phyloP scores from a whole-genome alignment of 2,888 invertebrate genomes.

The Acrocera orbiculus region DNA sequence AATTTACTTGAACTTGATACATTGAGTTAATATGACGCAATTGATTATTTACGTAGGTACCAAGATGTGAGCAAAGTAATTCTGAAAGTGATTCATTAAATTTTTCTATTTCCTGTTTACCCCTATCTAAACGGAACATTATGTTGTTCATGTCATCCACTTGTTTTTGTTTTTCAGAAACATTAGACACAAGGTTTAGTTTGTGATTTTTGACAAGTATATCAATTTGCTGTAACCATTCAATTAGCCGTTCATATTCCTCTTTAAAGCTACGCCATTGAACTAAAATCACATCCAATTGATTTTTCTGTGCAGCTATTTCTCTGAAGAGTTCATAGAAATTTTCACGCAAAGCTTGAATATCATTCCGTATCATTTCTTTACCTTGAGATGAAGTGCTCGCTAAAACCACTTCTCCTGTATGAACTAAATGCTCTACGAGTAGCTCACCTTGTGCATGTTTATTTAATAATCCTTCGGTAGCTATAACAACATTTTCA shows the following conservation, averaged over 20 bases:
- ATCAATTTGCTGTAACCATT: constrained; percentile 85
- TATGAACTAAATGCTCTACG: constrained; percentile 71
- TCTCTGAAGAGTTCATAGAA: constrained; percentile 74
- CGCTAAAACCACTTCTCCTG: constrained; percentile 65
- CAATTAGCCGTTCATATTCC: constrained; percentile 76
- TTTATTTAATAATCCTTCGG: constrained; percentile 70
- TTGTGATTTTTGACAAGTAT: constrained; percentile 82
- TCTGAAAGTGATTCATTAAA: constrained; percentile 64
- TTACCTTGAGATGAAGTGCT: constrained; percentile 69
- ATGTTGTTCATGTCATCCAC: constrained; percentile 66
- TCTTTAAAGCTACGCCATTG: constrained; percentile 86
- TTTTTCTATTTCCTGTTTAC: constrained; percentile 64
- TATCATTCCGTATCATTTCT: constrained; percentile 64
- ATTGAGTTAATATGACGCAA: constrained; percentile 69
- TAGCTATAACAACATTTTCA: constrained; percentile 73
- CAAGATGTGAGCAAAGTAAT: constrained; percentile 64
- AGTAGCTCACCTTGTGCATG: constrained; percentile 79
- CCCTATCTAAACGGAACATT: constrained; percentile 52
- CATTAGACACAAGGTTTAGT: constrained; percentile 57
- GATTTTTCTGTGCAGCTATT: constrained; percentile 66
- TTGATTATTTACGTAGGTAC: constrained; percentile 75
- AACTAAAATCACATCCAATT: constrained; percentile 59
- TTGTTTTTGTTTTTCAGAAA: constrained; percentile 70
- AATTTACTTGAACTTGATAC: constrained; percentile 73
- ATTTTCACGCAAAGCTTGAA: constrained; percentile 65